phyloP scores from a whole-genome alignment of 1,140 invertebrate genomes.

The Camponotus pennsylvanicus region DNA sequence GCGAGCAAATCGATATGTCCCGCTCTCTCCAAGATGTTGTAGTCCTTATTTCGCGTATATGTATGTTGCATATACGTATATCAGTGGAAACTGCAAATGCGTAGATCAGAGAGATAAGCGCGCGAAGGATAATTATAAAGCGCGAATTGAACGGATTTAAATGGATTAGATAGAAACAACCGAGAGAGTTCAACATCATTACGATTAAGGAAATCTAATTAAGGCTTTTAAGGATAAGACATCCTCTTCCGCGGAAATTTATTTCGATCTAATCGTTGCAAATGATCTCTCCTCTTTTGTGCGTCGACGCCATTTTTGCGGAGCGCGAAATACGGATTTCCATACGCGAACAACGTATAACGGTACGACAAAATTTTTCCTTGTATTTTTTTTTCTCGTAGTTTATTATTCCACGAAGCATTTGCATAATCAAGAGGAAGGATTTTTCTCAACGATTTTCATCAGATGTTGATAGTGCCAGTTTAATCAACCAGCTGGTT shows the following conservation, averaged over 20 bases:
- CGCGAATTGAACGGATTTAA: constrained; percentile 5
- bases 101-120: constrained; percentile 18
- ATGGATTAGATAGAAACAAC: constrained; percentile 11
- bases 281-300: constrained; percentile 45
- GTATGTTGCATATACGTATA: background rate
- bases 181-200: background rate
- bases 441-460: background rate
- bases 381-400: background rate
- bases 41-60: background rate
- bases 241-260: constrained; percentile 11
- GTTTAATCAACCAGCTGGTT: no score
- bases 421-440: background rate
- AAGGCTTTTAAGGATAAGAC: background rate
- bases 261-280: constrained; percentile 40
- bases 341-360: constrained; percentile 40
- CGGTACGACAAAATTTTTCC: constrained; percentile 14
- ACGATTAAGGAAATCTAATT: constrained; percentile 28
- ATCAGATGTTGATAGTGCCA: no score
- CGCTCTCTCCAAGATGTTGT: constrained; percentile 21
- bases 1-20: constrained; percentile 38
- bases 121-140: constrained; percentile 30
- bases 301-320: constrained; percentile 26
- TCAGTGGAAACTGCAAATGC: background rate
- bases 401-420: constrained; percentile 8
- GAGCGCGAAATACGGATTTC: constrained; percentile 24